A percentile compares a stretch with the other conserved stretches of the same genome.
Evolutionary conservation across 2,113 vertebrate species (phyloP).

Genomic region (Mustela lutreola): DNA sequence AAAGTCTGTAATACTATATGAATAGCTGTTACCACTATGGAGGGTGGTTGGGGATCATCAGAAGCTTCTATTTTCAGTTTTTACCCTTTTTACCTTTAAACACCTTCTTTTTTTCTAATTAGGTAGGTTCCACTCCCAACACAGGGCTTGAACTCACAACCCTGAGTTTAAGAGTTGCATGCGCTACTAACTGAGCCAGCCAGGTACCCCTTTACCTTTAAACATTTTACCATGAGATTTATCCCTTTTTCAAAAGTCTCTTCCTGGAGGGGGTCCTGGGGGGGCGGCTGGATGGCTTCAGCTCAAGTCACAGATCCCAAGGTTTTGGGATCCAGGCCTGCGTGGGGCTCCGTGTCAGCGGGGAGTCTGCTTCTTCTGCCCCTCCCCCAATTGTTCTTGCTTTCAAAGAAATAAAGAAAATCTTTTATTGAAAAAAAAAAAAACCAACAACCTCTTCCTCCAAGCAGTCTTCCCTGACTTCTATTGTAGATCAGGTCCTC

Average conservation of each 20-base stretch:
- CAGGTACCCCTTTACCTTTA: not conserved
- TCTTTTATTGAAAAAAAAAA: not conserved
- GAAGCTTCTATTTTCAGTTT: constrained; percentile 24
- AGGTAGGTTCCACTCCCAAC: not conserved
- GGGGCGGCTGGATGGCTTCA: not conserved
- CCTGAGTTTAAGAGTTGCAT: not conserved
- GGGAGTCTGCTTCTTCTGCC: not conserved
- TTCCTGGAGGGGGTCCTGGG: not conserved
- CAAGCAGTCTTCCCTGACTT: not conserved
- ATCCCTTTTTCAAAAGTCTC: not conserved
- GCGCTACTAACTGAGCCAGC: not conserved
- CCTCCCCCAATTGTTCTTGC: too few species aligned
- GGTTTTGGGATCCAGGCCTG: not conserved
- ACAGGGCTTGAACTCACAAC: not conserved
- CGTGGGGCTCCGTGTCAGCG: not conserved
- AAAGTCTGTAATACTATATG: not conserved
- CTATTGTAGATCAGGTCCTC: not conserved
- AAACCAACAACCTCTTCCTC: not conserved
- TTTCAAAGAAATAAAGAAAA: not conserved
- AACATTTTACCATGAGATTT: constrained; percentile 12
- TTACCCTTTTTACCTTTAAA: constrained; percentile 32
- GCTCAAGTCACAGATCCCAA: not conserved
- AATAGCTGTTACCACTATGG: not conserved
- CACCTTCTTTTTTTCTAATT: not conserved
- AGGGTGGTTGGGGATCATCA: not conserved